Conservation (phyloP, 1,140 invertebrate species). For the Drosophila lowei region DNA sequence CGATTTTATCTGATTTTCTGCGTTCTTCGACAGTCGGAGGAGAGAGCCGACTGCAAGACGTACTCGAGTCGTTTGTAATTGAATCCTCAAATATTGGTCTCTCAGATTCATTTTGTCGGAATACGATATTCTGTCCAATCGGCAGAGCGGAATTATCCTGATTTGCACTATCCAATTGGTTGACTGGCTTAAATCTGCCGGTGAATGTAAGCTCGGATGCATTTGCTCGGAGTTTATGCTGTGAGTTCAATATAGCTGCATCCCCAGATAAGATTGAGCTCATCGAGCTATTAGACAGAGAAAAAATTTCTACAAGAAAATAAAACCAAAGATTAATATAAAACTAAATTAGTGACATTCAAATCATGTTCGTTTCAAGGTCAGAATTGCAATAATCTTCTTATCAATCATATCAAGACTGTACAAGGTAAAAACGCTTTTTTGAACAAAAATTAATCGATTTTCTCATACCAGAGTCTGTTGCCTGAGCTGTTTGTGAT, state of each 20-base stretch:
- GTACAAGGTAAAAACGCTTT: too few relatives aligned
- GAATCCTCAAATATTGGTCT: constrained; percentile 40
- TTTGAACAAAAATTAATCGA: neutral
- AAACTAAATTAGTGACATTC: neutral
- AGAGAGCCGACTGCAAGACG: constrained; percentile 61
- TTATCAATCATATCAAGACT: neutral
- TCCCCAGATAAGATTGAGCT: constrained; percentile 73
- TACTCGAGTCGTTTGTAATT: constrained; percentile 57
- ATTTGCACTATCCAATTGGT: constrained; percentile 14
- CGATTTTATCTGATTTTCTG: constrained; percentile 30
- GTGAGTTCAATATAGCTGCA: constrained; percentile 29
- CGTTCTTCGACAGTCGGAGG: constrained; percentile 39
- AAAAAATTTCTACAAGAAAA: constrained; percentile 61
- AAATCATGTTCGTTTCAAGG: too few relatives aligned
- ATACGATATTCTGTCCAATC: constrained; percentile 12
- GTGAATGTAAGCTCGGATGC: constrained; percentile 72
- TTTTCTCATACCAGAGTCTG: constrained; percentile 51
- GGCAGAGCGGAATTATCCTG: constrained; percentile 12
- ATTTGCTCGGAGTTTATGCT: constrained; percentile 30
- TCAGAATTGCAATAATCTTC: neutral
- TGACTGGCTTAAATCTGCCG: constrained; percentile 64
- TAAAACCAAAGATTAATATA: neutral
- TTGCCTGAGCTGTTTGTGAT: constrained; percentile 5
- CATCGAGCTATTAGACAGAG: constrained; percentile 79
- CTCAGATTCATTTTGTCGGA: constrained; percentile 22